Evolutionary conservation across 2,797 vertebrate species (phyloP).

Genomic region (Xiphorhynchus erythropygius): DNA sequence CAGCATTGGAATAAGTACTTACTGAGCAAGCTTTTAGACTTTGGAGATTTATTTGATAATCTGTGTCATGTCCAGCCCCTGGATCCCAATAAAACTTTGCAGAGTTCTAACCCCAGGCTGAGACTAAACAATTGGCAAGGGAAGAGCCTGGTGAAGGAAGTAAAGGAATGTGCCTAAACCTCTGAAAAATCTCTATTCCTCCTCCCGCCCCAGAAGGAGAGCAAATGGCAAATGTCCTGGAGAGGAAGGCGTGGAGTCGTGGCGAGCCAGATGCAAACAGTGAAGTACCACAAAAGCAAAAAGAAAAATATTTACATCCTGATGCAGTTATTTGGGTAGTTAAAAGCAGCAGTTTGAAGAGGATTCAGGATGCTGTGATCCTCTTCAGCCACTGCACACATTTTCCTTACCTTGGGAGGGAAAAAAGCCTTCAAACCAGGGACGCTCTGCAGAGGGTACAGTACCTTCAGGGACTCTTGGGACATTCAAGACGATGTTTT

Average conservation of each 20-base stretch:
- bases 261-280: conserved; percentile 64
- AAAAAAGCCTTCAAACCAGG: neutral
- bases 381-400: neutral
- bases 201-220: conserved; percentile 36
- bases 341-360: conserved; percentile 40
- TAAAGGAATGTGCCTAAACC: conserved; percentile 60
- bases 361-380: conserved; percentile 43
- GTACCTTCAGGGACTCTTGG: neutral
- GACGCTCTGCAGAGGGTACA: neutral
- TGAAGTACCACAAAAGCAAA: conserved; percentile 58
- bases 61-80: conserved; percentile 32
- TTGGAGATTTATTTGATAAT: conserved; percentile 48
- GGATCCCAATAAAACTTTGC: conserved; percentile 35
- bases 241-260: conserved; percentile 43
- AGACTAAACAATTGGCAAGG: conserved; percentile 53
- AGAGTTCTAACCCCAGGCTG: conserved; percentile 37
- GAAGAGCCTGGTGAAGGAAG: conserved; percentile 44
- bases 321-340: conserved; percentile 46
- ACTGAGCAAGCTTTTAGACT: conserved; percentile 23
- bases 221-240: conserved; percentile 63
- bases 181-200: conserved; percentile 65
- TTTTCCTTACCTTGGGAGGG: neutral
- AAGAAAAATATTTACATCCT: conserved; percentile 69
- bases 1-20: neutral
- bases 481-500: neutral